Evolutionary conservation across 2,888 invertebrate genomes (phyloP).

Genomic region (Lysandra bellargus): DNA sequence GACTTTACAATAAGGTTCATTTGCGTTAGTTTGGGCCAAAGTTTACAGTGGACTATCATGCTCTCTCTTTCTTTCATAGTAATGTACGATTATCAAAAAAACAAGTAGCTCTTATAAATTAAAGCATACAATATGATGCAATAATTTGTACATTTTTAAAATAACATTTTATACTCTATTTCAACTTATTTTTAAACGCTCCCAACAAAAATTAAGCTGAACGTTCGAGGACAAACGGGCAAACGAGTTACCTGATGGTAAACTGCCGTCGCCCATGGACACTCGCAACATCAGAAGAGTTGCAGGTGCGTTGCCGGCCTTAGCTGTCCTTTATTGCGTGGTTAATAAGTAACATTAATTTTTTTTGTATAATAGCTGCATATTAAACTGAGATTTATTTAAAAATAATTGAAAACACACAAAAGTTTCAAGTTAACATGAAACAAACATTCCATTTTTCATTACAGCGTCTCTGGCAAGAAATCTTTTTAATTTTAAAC

Average conservation of each 20-base stretch:
- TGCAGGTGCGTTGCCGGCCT: too few species aligned
- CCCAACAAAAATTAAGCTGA: too few species aligned
- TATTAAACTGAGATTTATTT: neutral
- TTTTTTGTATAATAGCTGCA: neutral
- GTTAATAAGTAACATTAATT: neutral
- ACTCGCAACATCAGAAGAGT: too few species aligned
- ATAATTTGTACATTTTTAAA: neutral
- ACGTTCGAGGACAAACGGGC: too few species aligned
- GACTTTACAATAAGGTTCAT: neutral
- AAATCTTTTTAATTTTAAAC: neutral
- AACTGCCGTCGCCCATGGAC: too few species aligned
- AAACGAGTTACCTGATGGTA: too few species aligned
- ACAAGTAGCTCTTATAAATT: neutral
- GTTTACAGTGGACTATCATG: neutral
- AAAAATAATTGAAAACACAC: neutral
- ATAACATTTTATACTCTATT: neutral
- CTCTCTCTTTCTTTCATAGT: neutral
- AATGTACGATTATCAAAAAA: neutral
- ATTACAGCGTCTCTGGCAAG: conserved; percentile 4
- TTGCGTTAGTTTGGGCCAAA: too few species aligned
- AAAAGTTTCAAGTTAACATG: neutral
- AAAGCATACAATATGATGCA: conserved; percentile 11
- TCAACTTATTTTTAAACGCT: neutral
- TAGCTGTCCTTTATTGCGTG: too few species aligned
- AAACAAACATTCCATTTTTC: neutral